A percentile compares a stretch with the other conserved stretches of the same genome.
These are phyloP conservation scores for Caenorhabditis elegans DNA, from an alignment of 1,140 invertebrate genomes.

Conservation along the genomic window DNA sequence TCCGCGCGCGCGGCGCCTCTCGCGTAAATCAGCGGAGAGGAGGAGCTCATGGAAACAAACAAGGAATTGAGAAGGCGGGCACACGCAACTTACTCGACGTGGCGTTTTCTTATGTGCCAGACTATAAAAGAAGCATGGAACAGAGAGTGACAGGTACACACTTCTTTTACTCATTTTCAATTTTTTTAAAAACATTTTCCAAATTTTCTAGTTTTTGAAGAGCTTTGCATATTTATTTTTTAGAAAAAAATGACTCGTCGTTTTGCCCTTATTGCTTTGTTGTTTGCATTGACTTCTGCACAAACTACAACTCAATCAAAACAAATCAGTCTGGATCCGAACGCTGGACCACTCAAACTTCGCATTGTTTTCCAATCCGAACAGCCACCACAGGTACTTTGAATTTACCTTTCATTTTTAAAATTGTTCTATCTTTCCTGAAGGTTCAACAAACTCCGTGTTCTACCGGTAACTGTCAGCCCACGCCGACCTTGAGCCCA, in stretches of 20 bases:
- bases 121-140: background rate
- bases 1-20: background rate
- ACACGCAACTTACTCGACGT: slow-evolving; percentile 8
- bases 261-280: background rate
- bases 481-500: too few species aligned
- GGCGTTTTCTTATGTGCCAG: background rate
- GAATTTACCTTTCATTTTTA: background rate
- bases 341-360: background rate
- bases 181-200: too few species aligned
- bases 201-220: too few species aligned
- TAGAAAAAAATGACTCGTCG: background rate
- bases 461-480: background rate
- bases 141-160: background rate
- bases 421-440: background rate
- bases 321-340: slow-evolving; percentile 1
- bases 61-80: slow-evolving; percentile 13
- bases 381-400: background rate
- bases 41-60: background rate
- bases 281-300: background rate
- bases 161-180: background rate
- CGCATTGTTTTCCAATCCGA: slow-evolving; percentile 13
- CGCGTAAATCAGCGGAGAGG: background rate
- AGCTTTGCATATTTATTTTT: too few species aligned
- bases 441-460: background rate
- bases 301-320: background rate